Evolutionary conservation across 2,797 vertebrate genomes (phyloP), one percentile per base, ranked within the genome.

Genomic region (Eidolon dupreanum): DNA sequence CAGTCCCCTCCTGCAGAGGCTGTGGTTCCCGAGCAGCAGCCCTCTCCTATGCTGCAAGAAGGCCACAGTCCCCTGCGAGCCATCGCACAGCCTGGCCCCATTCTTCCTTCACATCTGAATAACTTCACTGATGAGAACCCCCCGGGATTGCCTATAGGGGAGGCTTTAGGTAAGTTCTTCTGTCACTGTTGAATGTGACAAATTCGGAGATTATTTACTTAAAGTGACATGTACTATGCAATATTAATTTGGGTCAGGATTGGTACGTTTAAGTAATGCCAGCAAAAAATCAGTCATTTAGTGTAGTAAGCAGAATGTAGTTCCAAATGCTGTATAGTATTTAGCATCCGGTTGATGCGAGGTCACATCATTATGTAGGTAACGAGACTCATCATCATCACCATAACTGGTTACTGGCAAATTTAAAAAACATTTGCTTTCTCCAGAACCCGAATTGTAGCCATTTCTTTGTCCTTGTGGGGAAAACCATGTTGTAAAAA

Each of bases 41-140:
- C 98, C 70, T 97, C 98, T 41, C 97, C 98, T 51, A 93, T 98
- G 94, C 98, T 99, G 96, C 98, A 99, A 66, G 99, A 99, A 93
- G 98, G 99, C 84, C 99, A 84, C 97, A 99, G 99, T 68, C 99
- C 99, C 91, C 98, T 99, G 91, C 98, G 99, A 97, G 98, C 99
- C 87, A 93, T 99, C 82, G 90, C 98, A 49, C 99, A 99, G 95
- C 98, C 99, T 36, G 99, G 99, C 97, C 98, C 99, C 43, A 97
- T 99, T 71, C 97, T 99, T 97, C 99, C 99, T 87, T 98, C 99
- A 94, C 99, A 99, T 93, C 98, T 99, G 98, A 99, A 99, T 98
- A 99, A 98, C 98, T 99, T 99, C 97, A 98, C 99, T 75, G 99
- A 99, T 95, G 99, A 99, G 51, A 99, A 98, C 92, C 97, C 98